These are phyloP conservation scores for Xenopus petersii DNA, from an alignment of 2,797 vertebrate genomes.

Conservation along the genomic window DNA sequence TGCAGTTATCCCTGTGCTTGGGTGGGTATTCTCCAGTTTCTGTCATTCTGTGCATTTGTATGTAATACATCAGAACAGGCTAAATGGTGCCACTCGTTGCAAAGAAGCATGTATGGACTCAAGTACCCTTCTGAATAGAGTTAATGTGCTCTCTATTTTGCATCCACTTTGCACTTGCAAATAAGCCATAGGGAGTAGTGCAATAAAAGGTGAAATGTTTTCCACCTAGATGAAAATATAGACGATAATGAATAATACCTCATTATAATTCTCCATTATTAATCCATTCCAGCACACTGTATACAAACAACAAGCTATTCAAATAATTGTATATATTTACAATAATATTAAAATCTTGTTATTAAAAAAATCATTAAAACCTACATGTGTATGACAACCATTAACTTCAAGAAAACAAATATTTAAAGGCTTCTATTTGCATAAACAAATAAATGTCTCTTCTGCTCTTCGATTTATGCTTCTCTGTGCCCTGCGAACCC, in stretches of 20 bases:
- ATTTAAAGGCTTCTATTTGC: not conserved
- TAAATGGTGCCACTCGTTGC: no score
- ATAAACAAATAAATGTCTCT: not conserved
- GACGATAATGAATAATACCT: not conserved
- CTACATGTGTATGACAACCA: not conserved
- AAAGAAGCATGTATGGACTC: no score
- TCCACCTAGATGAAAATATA: no score
- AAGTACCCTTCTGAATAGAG: no score
- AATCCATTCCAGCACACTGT: not conserved
- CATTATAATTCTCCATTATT: not conserved
- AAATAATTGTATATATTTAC: not conserved
- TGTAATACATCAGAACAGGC: no score
- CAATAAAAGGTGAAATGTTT: no score
- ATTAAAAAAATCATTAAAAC: conserved; percentile 8
- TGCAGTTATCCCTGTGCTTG: no score
- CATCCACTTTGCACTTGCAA: no score
- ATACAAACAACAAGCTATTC: not conserved
- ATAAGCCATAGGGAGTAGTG: no score
- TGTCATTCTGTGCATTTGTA: no score
- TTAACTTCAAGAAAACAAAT: not conserved
- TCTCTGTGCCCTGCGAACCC: not conserved
- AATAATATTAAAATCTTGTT: not conserved
- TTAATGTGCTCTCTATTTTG: no score
- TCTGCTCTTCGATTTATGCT: not conserved
- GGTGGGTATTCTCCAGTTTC: no score